These are phyloP conservation scores for Odontamblyopus lacepedii DNA, from an alignment of 2,797 vertebrate genomes.

Conservation along the genomic window DNA sequence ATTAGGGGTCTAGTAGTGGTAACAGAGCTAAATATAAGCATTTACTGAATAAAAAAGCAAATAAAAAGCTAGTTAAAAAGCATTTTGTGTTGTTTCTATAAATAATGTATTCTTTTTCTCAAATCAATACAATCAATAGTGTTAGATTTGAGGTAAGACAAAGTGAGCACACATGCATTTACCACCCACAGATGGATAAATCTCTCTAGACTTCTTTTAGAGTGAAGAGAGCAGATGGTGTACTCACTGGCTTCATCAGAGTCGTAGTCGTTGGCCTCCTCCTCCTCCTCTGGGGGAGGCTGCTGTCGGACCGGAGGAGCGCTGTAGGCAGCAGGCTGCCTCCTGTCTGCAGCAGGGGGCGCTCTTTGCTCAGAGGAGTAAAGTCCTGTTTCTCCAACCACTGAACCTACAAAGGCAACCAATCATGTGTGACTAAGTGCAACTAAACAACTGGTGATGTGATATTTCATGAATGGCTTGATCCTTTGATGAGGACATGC, in stretches of 20 bases:
- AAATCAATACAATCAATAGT: slow-evolving; percentile 20
- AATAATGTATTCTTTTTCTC: not conserved
- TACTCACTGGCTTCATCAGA: slow-evolving; percentile 93
- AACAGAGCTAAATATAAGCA: not conserved
- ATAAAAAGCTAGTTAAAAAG: too few species aligned
- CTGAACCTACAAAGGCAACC: slow-evolving; percentile 46
- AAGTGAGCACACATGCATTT: slow-evolving; percentile 27
- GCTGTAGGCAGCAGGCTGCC: slow-evolving; percentile 68
- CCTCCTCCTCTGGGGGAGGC: slow-evolving; percentile 82
- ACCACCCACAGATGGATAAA: slow-evolving; percentile 13
- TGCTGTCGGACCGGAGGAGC: slow-evolving; percentile 66
- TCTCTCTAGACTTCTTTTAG: slow-evolving; percentile 10
- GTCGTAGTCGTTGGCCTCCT: slow-evolving; percentile 93
- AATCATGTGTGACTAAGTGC: slow-evolving; percentile 23
- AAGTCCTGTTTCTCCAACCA: slow-evolving; percentile 55
- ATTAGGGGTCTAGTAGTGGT: not conserved
- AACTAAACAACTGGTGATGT: slow-evolving; percentile 8
- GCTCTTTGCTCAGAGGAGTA: slow-evolving; percentile 73
- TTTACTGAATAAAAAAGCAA: not conserved
- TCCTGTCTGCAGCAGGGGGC: slow-evolving; percentile 69
- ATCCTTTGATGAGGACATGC: not conserved
- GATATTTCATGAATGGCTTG: slow-evolving; percentile 7
- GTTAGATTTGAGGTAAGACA: slow-evolving; percentile 21
- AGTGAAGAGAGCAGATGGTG: slow-evolving; percentile 42
- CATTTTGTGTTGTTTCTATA: not conserved